Evolutionary conservation across 2,888 invertebrate genomes (phyloP), one percentile per base, ranked within the genome.

Genomic region (Sesia apiformis): DNA sequence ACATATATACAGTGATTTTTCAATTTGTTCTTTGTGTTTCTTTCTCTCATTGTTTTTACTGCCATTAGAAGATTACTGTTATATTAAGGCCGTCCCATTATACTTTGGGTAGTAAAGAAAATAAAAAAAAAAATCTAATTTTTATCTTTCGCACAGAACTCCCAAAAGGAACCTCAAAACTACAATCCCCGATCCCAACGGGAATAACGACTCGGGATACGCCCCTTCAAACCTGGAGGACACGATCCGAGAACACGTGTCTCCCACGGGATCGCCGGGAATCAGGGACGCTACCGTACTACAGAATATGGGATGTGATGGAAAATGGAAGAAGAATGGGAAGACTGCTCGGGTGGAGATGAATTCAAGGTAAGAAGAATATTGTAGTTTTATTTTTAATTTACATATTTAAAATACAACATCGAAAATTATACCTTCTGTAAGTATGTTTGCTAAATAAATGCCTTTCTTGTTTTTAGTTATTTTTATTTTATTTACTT

Each of bases 131-230:
- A n/a, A n/a, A n/a, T n/a, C n/a, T n/a, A n/a, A 23, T 23, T 23
- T 23, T 23, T 23, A 23, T 55, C 43, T n/a, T n/a, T n/a, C n/a
- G 58, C 59, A 5, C 66, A 85, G 81, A 59, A 75, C 74, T 4
- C 78, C 81, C 49, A 84, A 76, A 61, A 77, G 71, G 61, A 76
- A 67, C 52, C 59, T 76, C 3, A 86, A 78, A 57, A 59, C 88
- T 51, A 71, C 84, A 23, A 72, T 90, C 51, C 91, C 91, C 52
- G 95, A 95, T 72, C 93, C 94, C 46, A 95, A 95, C 76, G 95
- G 95, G 63, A 95, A 95, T 91, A 95, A 95, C 81, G 95, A 95
- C 84, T 94, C 95, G 56, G 95, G 95, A 57, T 96, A 96, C 81
- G 94, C 93, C 56, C 92, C 94, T 58, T 93, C 92, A 65, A 91